Percentiles rank a stretch among this genome's conserved stretches.
phyloP scores from a whole-genome alignment of 1,140 invertebrate species.

The Drosophila varians region DNA sequence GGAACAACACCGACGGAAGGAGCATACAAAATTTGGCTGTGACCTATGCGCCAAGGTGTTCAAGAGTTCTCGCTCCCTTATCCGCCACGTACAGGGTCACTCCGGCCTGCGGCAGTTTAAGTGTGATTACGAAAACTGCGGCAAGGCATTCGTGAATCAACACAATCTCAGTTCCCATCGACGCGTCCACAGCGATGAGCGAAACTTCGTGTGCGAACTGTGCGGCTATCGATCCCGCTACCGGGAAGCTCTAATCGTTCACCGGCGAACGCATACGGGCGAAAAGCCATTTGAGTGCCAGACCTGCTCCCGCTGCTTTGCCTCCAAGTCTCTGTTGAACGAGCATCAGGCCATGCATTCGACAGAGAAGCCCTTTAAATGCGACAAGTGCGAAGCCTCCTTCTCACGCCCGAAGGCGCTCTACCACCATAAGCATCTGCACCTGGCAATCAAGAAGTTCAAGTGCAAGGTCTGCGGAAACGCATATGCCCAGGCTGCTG shows the following conservation, averaged over 20 bases:
- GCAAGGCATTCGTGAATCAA: slow-evolving; percentile 68
- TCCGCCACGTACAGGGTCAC: slow-evolving; percentile 64
- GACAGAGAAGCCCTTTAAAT: slow-evolving; percentile 91
- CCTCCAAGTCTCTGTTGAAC: slow-evolving; percentile 66
- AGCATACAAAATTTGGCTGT: slow-evolving; percentile 59
- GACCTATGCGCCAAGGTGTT: slow-evolving; percentile 67
- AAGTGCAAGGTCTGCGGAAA: slow-evolving; percentile 87
- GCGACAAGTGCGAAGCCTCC: slow-evolving; percentile 88
- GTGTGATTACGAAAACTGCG: slow-evolving; percentile 67
- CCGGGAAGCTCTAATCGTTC: slow-evolving; percentile 95
- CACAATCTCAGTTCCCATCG: slow-evolving; percentile 65
- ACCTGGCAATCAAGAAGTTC: slow-evolving; percentile 92
- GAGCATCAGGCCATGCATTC: slow-evolving; percentile 90
- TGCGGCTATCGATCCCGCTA: slow-evolving; percentile 70
- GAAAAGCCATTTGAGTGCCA: slow-evolving; percentile 93
- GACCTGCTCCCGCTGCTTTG: slow-evolving; percentile 61
- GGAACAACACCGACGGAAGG: slow-evolving; percentile 55
- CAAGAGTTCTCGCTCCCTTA: slow-evolving; percentile 52
- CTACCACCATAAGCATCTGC: slow-evolving; percentile 92
- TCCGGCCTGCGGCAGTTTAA: slow-evolving; percentile 58
- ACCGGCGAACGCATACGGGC: slow-evolving; percentile 96
- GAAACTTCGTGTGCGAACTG: slow-evolving; percentile 73
- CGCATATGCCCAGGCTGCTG: slow-evolving; percentile 75
- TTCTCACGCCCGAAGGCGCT: slow-evolving; percentile 94
- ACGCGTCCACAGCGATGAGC: slow-evolving; percentile 59